These are phyloP conservation scores for Arenaria interpres DNA, from an alignment of 2,113 vertebrate species.

Conservation along the genomic window DNA sequence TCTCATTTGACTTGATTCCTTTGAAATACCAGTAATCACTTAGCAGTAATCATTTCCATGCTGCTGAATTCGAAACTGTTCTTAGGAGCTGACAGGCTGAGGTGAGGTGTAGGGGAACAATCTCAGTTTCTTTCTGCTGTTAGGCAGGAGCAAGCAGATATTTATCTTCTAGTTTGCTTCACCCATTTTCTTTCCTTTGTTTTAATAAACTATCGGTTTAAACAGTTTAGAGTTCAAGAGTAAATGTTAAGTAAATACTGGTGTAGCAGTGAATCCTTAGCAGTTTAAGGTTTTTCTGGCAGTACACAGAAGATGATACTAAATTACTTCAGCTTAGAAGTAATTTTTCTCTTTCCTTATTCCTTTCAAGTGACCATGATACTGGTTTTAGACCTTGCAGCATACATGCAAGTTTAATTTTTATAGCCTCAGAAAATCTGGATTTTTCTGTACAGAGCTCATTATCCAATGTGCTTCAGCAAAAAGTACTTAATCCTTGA, in stretches of 20 bases:
- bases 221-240: background rate
- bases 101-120: background rate
- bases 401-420: background rate
- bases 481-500: background rate
- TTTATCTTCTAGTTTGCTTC: background rate
- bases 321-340: background rate
- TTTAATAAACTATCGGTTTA: conserved; percentile 1
- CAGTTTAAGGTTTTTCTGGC: background rate
- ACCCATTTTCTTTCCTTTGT: background rate
- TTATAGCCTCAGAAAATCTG: background rate
- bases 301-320: background rate
- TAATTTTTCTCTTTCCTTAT: background rate
- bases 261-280: background rate
- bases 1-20: background rate
- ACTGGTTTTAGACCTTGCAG: background rate
- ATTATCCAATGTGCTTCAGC: background rate
- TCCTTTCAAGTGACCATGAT: background rate
- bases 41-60: background rate
- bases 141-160: background rate
- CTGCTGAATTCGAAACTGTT: background rate
- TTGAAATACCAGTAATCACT: background rate
- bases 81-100: background rate
- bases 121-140: background rate
- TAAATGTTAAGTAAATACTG: background rate
- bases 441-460: background rate